Base-by-base conservation (phyloP, 2,797 vertebrate species). In the Chaenodraco wilsoni region DNA sequence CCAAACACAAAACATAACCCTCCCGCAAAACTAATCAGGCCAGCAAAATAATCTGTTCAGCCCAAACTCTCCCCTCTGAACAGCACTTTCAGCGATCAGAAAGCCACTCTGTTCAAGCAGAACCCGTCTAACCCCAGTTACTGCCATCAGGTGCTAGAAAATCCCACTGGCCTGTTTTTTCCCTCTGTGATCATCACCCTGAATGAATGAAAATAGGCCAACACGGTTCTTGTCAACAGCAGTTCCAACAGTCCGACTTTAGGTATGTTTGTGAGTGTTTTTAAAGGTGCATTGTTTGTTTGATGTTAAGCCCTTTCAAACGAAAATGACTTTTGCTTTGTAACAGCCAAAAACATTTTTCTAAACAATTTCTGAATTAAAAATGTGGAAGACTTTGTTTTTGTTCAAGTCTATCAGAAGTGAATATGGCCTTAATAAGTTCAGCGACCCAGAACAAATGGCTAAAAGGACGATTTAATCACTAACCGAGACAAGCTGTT, bases 401-500 rank as follows among this genome's bases (percentile, higher is more conserved):
- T 17, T 52, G 19, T 50, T 56, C 65, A 52, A 3, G 14, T 68
- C 40, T 9, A 52, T 54, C 19, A 62, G 14, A 2, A 17, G 40
- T 2, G 10, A 55, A n/a, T 27, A 27, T 27, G 1, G 31, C 3
- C 31, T 31, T 31, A 41, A 43, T 9, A 27, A 4, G 27, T 10
- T 59, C 45, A 17, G 15, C 3, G 0, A 51, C 21, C 27, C 9
- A 49, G 50, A 33, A 64, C 16, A 62, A 46, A 9, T 4, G 33
- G 16, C 9, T 17, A 19, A 11, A 44, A 45, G 43, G 3, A 51
- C n/a, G 3, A 48, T 50, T 43, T 60, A 40, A 49, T 64, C 10
- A 37, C 51, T 74, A 11, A 37, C 40, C 50, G 16, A 13, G 15
- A 49, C 21, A 67, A 51, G 40, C n/a, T 57, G 55, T 48, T 44